Evolutionary conservation across 2,113 vertebrate species (phyloP).

Genomic region (Chitala chitala): DNA sequence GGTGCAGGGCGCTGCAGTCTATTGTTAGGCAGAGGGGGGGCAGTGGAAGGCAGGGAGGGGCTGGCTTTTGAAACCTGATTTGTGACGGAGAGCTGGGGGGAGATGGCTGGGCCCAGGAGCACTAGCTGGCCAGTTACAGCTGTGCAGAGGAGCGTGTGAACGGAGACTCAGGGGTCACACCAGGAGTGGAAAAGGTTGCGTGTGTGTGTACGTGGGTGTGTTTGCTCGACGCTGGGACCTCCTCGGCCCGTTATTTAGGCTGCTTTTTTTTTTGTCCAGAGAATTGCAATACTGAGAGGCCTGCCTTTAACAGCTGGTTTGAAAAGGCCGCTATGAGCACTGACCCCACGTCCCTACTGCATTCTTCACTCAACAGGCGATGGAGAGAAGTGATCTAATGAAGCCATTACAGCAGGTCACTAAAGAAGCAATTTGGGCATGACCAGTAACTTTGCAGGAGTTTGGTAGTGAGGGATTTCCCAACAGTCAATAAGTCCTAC

Average conservation of each 20-base stretch:
- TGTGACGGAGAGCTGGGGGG: conserved; percentile 68
- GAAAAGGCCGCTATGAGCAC: conserved; percentile 37
- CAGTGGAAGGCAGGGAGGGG: conserved; percentile 41
- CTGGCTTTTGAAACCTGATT: conserved; percentile 58
- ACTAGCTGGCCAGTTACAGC: conserved; percentile 63
- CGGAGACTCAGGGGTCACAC: conserved; percentile 55
- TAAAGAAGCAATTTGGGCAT: conserved; percentile 18
- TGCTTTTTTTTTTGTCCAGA: conserved; percentile 39
- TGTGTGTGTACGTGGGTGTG: background rate
- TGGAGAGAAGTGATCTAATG: conserved; percentile 38
- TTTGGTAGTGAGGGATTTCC: background rate
- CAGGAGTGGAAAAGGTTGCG: conserved; percentile 17
- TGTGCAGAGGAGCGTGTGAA: conserved; percentile 82
- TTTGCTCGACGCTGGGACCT: conserved; percentile 27
- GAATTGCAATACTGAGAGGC: conserved; percentile 34
- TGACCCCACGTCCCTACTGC: conserved; percentile 38
- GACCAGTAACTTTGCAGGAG: background rate
- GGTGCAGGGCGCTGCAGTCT: conserved; percentile 63
- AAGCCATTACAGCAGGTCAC: conserved; percentile 50
- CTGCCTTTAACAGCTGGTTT: conserved; percentile 47
- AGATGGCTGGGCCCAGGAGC: conserved; percentile 74
- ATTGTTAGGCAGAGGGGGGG: conserved; percentile 75
- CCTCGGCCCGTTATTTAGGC: conserved; percentile 27
- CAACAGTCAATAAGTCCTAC: background rate
- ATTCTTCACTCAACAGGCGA: conserved; percentile 33